Percentiles rank a stretch among this genome's conserved stretches.
Conservation (phyloP, 2,888 invertebrate genomes). For the Pristionchus arcanus region DNA sequence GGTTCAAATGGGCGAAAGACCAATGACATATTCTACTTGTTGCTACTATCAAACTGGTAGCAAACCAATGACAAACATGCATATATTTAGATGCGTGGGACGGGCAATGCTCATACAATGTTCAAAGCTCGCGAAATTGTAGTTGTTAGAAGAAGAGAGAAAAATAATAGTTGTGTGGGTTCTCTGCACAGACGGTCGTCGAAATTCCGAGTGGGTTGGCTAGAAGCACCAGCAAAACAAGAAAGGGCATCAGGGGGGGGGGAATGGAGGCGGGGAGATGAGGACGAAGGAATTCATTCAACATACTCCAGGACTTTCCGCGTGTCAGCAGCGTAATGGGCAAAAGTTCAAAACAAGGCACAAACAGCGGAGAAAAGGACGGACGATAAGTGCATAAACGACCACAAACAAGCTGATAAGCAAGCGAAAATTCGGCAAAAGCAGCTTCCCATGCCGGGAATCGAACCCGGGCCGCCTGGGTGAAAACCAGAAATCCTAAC, state of each 20-base stretch:
- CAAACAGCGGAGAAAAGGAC: not conserved
- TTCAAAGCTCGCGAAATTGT: not conserved
- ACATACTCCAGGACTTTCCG: not conserved
- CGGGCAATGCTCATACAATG: not conserved
- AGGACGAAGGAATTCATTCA: not conserved
- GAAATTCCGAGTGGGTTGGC: not conserved
- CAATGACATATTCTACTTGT: too few species aligned
- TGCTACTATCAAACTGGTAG: too few species aligned
- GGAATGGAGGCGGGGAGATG: not conserved
- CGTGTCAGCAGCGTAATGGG: not conserved
- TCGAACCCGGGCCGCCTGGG: slow-evolving; percentile 73
- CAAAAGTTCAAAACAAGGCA: not conserved
- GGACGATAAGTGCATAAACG: not conserved
- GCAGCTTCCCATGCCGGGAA: slow-evolving; percentile 67
- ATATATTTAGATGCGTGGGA: not conserved
- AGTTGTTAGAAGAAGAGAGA: not conserved
- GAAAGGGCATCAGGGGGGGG: not conserved
- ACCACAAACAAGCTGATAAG: not conserved
- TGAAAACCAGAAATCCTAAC: slow-evolving; percentile 73
- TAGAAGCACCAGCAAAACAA: not conserved
- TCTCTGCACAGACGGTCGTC: not conserved
- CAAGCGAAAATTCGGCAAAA: not conserved
- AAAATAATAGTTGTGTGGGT: not conserved
- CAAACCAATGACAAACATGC: not conserved
- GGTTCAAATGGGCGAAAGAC: not conserved